Conservation (phyloP, 2,113 vertebrate species). For the Tenebrosternarchus preto region DNA sequence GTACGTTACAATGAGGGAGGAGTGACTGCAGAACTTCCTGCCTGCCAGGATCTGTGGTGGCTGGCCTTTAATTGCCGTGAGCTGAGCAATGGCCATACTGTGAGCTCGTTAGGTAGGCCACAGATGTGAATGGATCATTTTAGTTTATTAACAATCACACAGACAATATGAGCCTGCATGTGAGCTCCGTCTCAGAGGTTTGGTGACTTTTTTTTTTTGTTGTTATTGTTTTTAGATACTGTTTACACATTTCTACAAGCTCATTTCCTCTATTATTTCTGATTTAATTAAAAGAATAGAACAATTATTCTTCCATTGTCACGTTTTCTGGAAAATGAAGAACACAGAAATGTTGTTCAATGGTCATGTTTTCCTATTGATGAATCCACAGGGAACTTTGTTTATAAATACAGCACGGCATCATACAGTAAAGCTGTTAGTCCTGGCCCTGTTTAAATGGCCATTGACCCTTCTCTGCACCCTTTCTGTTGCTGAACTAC, state of each 20-base stretch:
- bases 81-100: conserved; percentile 80
- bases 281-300: neutral
- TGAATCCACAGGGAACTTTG: conserved; percentile 14
- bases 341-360: conserved; percentile 2
- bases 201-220: conserved; percentile 5
- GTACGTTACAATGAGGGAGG: conserved; percentile 89
- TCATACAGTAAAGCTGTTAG: neutral
- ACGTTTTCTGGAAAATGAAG: neutral
- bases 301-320: neutral
- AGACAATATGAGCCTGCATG: conserved; percentile 24
- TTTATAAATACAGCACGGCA: conserved; percentile 36
- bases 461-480: conserved; percentile 18
- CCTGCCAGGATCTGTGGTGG: conserved; percentile 78
- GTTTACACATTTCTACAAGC: neutral
- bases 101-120: conserved; percentile 76
- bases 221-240: conserved; percentile 17
- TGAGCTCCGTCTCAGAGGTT: neutral
- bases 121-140: conserved; percentile 49
- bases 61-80: conserved; percentile 82
- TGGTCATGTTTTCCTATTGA: conserved; percentile 19
- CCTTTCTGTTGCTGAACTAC: conserved; percentile 16
- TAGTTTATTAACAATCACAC: conserved; percentile 47
- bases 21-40: conserved; percentile 88
- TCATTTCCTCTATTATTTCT: conserved; percentile 4
- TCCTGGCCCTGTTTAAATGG: conserved; percentile 16